phyloP scores from a whole-genome alignment of 2,113 vertebrate species.

The Equus przewalskii region DNA sequence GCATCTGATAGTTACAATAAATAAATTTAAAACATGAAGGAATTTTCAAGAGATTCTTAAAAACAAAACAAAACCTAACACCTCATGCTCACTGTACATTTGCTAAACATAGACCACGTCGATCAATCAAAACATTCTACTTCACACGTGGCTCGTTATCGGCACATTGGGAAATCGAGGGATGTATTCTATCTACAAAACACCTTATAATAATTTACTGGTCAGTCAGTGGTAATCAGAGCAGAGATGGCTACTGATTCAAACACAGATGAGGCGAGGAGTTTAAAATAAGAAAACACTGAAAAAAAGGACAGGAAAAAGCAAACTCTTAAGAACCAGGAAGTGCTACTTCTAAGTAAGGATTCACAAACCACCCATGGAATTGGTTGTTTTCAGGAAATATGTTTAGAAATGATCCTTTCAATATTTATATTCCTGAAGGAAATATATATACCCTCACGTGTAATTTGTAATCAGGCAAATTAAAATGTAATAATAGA shows the following conservation, averaged over 20 bases:
- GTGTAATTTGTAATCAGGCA: conserved; percentile 25
- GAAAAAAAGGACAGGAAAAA: conserved; percentile 48
- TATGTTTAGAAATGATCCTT: neutral
- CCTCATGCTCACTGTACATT: neutral
- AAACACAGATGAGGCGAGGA: neutral
- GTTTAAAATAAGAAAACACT: conserved; percentile 46
- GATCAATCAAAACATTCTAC: neutral
- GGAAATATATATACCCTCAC: neutral
- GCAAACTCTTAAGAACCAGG: neutral
- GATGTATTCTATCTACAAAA: conserved; percentile 1
- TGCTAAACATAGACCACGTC: neutral
- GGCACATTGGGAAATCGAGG: neutral
- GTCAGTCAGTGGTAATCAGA: conserved; percentile 35
- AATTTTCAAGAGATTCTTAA: conserved; percentile 28
- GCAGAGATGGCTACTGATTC: neutral
- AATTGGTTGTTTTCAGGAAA: conserved; percentile 6
- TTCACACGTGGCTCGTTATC: neutral
- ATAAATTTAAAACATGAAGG: neutral
- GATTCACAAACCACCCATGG: neutral
- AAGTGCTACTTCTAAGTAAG: conserved; percentile 8
- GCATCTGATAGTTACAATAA: neutral
- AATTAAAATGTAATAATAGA: conserved; percentile 19
- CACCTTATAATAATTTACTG: conserved; percentile 26
- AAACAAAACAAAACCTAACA: conserved; percentile 4
- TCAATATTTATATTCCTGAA: neutral